phyloP scores from a whole-genome alignment of 2,888 invertebrate species.

The Metallyticus violacea region DNA sequence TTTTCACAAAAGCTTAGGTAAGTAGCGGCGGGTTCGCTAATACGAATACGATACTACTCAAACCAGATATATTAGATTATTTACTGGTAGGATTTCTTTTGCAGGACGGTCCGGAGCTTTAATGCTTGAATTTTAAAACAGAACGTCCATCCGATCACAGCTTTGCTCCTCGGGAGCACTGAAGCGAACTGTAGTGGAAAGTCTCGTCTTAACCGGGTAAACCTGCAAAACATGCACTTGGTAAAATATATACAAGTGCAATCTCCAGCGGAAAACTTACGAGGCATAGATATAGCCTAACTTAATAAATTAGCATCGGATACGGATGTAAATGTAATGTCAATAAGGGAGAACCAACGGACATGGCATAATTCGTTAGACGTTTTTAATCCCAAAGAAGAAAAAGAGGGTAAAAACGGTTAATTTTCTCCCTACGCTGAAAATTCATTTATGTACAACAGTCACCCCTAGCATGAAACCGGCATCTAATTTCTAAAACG shows the following conservation, averaged over 20 bases:
- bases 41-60: too few species aligned
- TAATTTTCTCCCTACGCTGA: neutral
- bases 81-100: neutral
- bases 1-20: neutral
- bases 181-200: neutral
- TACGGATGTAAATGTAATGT: conserved; percentile 12
- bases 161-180: neutral
- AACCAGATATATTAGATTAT: neutral
- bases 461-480: neutral
- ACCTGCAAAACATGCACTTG: neutral
- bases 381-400: neutral
- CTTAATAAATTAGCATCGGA: conserved; percentile 6
- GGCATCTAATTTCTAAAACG: neutral
- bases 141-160: neutral
- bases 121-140: neutral
- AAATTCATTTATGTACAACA: neutral
- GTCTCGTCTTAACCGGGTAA: neutral
- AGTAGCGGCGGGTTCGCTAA: neutral
- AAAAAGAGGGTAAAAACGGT: neutral
- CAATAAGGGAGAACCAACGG: neutral
- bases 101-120: neutral
- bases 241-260: too few species aligned
- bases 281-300: neutral
- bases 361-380: neutral
- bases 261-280: neutral